Percentiles rank a stretch among this genome's conserved stretches.
Conservation (phyloP, 2,888 invertebrate species). For the Toxonevra muliebris region DNA sequence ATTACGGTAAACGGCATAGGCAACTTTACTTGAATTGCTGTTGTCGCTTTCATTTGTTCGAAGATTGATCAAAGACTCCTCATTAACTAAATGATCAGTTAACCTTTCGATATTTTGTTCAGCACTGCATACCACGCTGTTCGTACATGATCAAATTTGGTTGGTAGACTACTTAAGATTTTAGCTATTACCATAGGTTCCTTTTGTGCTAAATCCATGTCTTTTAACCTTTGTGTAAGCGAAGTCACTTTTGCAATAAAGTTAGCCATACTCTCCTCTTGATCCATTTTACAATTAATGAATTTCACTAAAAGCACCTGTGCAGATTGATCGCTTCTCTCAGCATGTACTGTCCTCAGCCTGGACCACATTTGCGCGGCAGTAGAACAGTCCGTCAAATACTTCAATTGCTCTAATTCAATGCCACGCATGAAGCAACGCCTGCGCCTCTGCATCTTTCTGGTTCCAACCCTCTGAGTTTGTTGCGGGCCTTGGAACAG, state of each 20-base stretch:
- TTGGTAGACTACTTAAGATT: slow-evolving; percentile 36
- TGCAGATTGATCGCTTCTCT: slow-evolving; percentile 37
- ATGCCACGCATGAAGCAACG: slow-evolving; percentile 39
- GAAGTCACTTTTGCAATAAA: slow-evolving; percentile 36
- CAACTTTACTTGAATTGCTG: neutral
- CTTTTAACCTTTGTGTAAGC: slow-evolving; percentile 35
- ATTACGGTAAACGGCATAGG: slow-evolving; percentile 5
- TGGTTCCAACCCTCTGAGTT: slow-evolving; percentile 33
- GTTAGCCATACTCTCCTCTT: slow-evolving; percentile 31
- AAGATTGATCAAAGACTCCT: slow-evolving; percentile 30
- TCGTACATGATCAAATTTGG: slow-evolving; percentile 37
- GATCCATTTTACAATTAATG: slow-evolving; percentile 37
- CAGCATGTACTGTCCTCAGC: slow-evolving; percentile 37
- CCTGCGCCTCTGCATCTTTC: slow-evolving; percentile 39
- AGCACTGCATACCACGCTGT: slow-evolving; percentile 42
- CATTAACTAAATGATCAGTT: slow-evolving; percentile 38
- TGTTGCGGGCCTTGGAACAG: slow-evolving; percentile 15
- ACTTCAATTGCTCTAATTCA: slow-evolving; percentile 37
- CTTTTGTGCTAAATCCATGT: slow-evolving; percentile 37
- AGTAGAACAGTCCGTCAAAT: slow-evolving; percentile 36
- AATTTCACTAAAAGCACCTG: slow-evolving; percentile 37
- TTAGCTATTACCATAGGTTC: slow-evolving; percentile 36
- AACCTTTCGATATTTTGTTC: slow-evolving; percentile 37
- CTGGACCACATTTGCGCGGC: slow-evolving; percentile 39
- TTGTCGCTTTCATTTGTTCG: slow-evolving; percentile 3